phyloP scores from a whole-genome alignment of 1,140 invertebrate genomes.

The Formica selysi region DNA sequence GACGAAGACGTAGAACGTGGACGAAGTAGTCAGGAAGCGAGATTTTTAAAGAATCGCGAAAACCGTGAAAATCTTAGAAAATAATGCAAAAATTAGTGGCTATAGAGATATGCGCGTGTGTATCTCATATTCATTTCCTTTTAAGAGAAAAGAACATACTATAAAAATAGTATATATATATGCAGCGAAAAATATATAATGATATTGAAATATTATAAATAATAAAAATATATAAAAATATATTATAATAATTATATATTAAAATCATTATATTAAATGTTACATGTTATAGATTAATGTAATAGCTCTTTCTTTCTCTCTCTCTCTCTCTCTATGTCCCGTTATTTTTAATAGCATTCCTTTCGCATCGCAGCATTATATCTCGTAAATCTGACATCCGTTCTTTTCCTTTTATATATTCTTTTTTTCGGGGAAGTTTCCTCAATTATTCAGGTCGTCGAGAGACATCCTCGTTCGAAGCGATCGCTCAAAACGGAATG shows the following conservation, averaged over 20 bases:
- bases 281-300: neutral
- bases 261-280: neutral
- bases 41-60: conserved; percentile 1
- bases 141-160: neutral
- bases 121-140: neutral
- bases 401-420: neutral
- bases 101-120: neutral
- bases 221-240: neutral
- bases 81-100: neutral
- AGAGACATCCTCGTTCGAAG: neutral
- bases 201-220: no score
- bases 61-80: neutral
- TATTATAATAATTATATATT: neutral
- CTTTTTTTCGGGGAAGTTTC: conserved; percentile 8
- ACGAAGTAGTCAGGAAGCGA: neutral
- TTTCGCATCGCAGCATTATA: neutral
- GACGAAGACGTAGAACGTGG: neutral
- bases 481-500: conserved; percentile 65
- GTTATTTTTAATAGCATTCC: neutral
- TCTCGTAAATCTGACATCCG: conserved; percentile 27
- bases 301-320: no score
- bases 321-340: no score
- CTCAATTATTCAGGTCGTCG: conserved; percentile 64
- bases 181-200: neutral
- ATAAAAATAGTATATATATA: neutral